A percentile compares a stretch with the other conserved stretches of the same genome.
These are phyloP conservation scores for Varecia variegata DNA, from an alignment of 2,797 vertebrate genomes.

Conservation along the genomic window DNA sequence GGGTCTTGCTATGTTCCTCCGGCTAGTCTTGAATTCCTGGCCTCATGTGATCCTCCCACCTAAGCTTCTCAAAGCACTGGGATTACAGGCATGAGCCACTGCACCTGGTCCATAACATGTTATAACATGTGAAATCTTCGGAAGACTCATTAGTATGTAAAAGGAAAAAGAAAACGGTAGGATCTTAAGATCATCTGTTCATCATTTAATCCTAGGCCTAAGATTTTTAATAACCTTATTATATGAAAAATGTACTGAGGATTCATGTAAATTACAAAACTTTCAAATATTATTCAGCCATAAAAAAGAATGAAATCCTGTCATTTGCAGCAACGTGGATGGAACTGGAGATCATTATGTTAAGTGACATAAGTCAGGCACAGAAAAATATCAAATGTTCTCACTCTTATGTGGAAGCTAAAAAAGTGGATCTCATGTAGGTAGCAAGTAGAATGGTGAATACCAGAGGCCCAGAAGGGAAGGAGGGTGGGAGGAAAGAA, in stretches of 20 bases:
- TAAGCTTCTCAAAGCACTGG: background rate
- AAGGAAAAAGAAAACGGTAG: background rate
- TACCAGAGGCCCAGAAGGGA: background rate
- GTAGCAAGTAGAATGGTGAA: background rate
- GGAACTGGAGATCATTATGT: background rate
- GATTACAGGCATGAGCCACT: background rate
- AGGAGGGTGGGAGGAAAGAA: background rate
- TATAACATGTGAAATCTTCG: background rate
- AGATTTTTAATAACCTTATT: constrained; percentile 10
- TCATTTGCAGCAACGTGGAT: background rate
- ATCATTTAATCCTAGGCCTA: background rate
- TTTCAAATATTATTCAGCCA: background rate
- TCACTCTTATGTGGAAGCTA: background rate
- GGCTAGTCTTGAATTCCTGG: background rate
- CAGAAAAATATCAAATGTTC: background rate
- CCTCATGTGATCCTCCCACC: background rate
- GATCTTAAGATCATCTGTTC: background rate
- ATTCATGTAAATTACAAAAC: background rate
- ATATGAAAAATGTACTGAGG: background rate
- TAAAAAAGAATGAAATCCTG: background rate
- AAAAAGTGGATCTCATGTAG: background rate
- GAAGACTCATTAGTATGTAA: background rate
- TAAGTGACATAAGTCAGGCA: background rate
- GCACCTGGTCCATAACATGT: background rate
- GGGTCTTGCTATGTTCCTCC: background rate